Conservation (phyloP, 2,888 invertebrate genomes). For the Hypsopygia costalis region DNA sequence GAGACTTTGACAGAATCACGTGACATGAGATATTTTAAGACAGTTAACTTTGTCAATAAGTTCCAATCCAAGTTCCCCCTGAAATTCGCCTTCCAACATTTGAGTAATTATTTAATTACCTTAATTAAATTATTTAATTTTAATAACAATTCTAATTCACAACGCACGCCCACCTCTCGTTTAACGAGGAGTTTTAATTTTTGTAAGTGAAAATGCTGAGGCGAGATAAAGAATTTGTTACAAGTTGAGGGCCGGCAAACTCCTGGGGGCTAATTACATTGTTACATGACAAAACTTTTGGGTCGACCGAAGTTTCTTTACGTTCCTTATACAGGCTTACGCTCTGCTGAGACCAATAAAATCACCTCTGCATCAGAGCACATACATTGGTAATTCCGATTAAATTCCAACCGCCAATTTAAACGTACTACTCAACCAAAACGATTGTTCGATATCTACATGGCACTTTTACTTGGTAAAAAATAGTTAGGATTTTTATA, state of each 20-base stretch:
- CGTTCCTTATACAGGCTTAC: slow-evolving; percentile 54
- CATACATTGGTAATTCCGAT: slow-evolving; percentile 44
- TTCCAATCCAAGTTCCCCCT: background rate
- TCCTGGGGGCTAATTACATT: slow-evolving; percentile 73
- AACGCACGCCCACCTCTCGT: slow-evolving; percentile 32
- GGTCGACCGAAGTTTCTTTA: slow-evolving; percentile 67
- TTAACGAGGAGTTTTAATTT: slow-evolving; percentile 49
- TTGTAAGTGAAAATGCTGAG: slow-evolving; percentile 57
- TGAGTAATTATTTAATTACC: slow-evolving; percentile 3
- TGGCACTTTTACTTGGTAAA: no score
- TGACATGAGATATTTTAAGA: background rate
- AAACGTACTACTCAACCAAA: no score
- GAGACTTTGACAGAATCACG: background rate
- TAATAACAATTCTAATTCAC: slow-evolving; percentile 21
- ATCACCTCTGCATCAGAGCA: slow-evolving; percentile 57
- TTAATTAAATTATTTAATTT: slow-evolving; percentile 9
- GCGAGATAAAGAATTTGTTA: slow-evolving; percentile 70
- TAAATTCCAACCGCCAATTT: no score
- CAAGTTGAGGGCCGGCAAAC: slow-evolving; percentile 53
- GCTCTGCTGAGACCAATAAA: slow-evolving; percentile 59
- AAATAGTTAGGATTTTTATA: no score
- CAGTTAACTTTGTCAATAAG: background rate
- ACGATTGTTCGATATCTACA: no score
- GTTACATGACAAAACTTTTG: slow-evolving; percentile 75
- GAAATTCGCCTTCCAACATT: slow-evolving; percentile 2